Evolutionary conservation across 1,140 invertebrate species (phyloP).

Genomic region (Lepidotrigona ventralis): DNA sequence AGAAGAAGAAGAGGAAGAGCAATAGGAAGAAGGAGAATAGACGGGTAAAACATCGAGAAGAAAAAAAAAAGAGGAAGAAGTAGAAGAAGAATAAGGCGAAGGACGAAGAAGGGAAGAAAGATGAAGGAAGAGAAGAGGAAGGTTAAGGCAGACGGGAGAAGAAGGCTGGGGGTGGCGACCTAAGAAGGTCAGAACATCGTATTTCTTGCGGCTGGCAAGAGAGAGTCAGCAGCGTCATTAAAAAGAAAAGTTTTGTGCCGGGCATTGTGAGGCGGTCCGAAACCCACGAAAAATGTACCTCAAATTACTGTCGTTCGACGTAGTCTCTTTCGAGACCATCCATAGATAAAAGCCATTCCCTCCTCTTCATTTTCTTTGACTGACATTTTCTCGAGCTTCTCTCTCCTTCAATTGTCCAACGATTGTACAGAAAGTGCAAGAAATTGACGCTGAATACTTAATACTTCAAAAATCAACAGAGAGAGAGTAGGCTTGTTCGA

Average conservation of each 20-base stretch:
- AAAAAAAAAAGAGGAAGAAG: background rate
- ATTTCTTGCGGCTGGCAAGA: slow-evolving; percentile 33
- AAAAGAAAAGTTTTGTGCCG: slow-evolving; percentile 35
- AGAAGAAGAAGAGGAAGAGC: background rate
- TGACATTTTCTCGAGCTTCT: background rate
- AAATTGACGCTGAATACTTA: no score
- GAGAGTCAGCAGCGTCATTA: slow-evolving; percentile 39
- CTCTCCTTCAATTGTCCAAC: background rate
- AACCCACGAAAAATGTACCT: slow-evolving; percentile 16
- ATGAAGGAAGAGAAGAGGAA: slow-evolving; percentile 21
- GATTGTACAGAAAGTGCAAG: no score
- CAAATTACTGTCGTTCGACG: slow-evolving; percentile 2
- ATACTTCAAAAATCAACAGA: no score
- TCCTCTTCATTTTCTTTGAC: background rate
- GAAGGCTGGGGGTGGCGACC: slow-evolving; percentile 42
- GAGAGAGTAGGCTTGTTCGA: no score
- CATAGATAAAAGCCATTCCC: no score
- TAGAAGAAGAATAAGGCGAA: background rate
- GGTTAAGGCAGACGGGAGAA: slow-evolving; percentile 7
- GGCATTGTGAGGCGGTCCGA: slow-evolving; percentile 22
- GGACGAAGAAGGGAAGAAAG: background rate
- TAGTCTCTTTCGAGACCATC: background rate
- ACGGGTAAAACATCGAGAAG: background rate
- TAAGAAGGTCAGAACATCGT: slow-evolving; percentile 51
- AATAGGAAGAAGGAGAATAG: slow-evolving; percentile 6